Percentiles rank a stretch among this genome's conserved stretches.
Conservation (phyloP, 64 coral and sea anemone species). For the Montipora cactus region DNA sequence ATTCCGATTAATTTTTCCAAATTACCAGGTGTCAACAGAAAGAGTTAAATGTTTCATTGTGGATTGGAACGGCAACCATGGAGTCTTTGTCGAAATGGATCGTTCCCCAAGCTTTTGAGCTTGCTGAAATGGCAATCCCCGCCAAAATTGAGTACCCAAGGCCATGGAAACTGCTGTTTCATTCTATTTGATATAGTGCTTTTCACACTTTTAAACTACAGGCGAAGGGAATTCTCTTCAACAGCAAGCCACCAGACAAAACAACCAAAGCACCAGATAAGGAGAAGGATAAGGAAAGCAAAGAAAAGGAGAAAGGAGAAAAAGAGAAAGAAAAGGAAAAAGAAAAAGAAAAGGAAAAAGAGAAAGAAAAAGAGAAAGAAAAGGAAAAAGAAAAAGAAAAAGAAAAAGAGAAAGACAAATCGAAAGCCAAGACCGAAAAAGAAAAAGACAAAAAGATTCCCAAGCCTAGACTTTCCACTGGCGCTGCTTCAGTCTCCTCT, state of each 20-base stretch:
- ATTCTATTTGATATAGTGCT: too few relatives aligned
- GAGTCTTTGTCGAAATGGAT: too few relatives aligned
- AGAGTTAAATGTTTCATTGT: too few relatives aligned
- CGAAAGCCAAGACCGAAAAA: background rate
- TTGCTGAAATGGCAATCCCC: too few relatives aligned
- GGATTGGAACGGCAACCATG: too few relatives aligned
- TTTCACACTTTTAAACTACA: background rate
- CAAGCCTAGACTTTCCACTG: conserved; percentile 39
- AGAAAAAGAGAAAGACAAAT: background rate
- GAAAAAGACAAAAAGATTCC: conserved; percentile 34
- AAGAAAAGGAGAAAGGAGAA: conserved; percentile 10
- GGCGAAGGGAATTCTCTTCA: conserved; percentile 58
- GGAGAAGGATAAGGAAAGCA: conserved; percentile 10
- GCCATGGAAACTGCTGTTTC: too few relatives aligned
- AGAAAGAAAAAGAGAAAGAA: background rate
- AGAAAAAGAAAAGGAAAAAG: conserved; percentile 38
- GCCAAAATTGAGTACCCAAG: too few relatives aligned
- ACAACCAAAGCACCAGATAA: background rate
- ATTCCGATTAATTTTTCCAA: too few relatives aligned
- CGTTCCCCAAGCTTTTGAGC: too few relatives aligned
- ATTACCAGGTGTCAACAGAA: too few relatives aligned
- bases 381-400: conserved; percentile 1
- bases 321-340: background rate
- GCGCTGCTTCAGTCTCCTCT: background rate
- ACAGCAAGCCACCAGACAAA: conserved; percentile 42